These are phyloP conservation scores for Platysteira castanea DNA, from an alignment of 2,113 vertebrate species.

Conservation along the genomic window DNA sequence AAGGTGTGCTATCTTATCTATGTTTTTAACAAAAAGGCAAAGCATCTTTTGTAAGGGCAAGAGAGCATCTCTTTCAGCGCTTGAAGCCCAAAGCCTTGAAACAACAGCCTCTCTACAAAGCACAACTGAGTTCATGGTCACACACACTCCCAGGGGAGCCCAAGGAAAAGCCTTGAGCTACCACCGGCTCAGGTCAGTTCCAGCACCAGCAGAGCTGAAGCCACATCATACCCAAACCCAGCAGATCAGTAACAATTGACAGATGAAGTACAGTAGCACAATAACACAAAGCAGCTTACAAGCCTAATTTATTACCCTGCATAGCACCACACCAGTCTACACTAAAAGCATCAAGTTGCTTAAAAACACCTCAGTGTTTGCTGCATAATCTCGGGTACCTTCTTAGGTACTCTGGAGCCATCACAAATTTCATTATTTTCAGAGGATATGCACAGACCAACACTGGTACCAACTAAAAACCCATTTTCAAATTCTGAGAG, in stretches of 20 bases:
- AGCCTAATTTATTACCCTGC: not conserved
- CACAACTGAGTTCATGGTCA: accelerated
- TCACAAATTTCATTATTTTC: not conserved
- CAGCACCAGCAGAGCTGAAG: not conserved
- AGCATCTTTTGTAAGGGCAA: not conserved
- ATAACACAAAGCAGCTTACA: not conserved
- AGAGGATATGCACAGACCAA: not conserved
- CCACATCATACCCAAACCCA: not conserved
- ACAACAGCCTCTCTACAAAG: not conserved
- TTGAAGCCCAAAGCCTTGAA: not conserved
- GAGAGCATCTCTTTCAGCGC: accelerated
- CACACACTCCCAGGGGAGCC: not conserved
- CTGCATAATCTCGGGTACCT: not conserved
- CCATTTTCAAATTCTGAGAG: not conserved
- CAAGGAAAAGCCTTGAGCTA: not conserved
- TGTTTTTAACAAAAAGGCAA: not conserved
- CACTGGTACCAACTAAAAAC: not conserved
- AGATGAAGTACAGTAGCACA: not conserved
- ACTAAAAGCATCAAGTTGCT: not conserved
- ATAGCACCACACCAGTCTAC: not conserved
- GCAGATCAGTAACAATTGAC: not conserved
- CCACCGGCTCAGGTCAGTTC: not conserved
- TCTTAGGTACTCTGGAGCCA: not conserved
- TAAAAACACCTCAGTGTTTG: not conserved
- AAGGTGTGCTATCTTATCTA: not conserved